A percentile compares a stretch with the other conserved stretches of the same genome.
These are phyloP conservation scores for Tiaroga cobitis DNA, from an alignment of 2,797 vertebrate species.

Conservation along the genomic window DNA sequence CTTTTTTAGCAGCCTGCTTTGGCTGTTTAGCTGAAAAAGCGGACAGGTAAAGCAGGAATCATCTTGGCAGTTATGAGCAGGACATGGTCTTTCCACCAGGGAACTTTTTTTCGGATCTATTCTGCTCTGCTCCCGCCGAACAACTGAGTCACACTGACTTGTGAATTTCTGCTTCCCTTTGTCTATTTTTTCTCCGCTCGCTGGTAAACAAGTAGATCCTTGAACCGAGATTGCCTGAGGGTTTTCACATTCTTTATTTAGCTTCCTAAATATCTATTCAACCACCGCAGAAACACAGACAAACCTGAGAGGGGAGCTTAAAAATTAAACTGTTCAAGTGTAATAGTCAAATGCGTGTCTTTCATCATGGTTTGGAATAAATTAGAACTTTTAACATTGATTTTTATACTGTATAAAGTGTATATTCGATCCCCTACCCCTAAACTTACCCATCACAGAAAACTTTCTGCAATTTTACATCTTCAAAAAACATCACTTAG, in stretches of 20 bases:
- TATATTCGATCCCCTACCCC: neutral
- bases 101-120: slow-evolving; percentile 59
- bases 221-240: slow-evolving; percentile 33
- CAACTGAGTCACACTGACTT: slow-evolving; percentile 33
- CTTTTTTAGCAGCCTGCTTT: slow-evolving; percentile 55
- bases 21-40: slow-evolving; percentile 57
- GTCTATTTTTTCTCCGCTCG: neutral
- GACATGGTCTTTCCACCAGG: slow-evolving; percentile 81
- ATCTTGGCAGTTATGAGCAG: slow-evolving; percentile 84
- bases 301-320: neutral
- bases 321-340: neutral
- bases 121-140: slow-evolving; percentile 42
- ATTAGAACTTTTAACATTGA: neutral
- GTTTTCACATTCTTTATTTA: slow-evolving; percentile 44
- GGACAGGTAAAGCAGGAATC: slow-evolving; percentile 80
- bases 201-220: slow-evolving; percentile 37
- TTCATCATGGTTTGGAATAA: neutral
- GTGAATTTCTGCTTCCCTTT: slow-evolving; percentile 1
- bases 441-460: neutral
- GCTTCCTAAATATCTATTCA: slow-evolving; percentile 19
- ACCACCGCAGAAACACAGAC: neutral
- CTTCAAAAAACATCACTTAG: neutral
- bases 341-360: neutral
- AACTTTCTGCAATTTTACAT: neutral
- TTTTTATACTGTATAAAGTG: neutral